phyloP scores from a whole-genome alignment of 30 jellyfish, hydroid and myxozoan genomes.

The Morbakka virulenta region DNA sequence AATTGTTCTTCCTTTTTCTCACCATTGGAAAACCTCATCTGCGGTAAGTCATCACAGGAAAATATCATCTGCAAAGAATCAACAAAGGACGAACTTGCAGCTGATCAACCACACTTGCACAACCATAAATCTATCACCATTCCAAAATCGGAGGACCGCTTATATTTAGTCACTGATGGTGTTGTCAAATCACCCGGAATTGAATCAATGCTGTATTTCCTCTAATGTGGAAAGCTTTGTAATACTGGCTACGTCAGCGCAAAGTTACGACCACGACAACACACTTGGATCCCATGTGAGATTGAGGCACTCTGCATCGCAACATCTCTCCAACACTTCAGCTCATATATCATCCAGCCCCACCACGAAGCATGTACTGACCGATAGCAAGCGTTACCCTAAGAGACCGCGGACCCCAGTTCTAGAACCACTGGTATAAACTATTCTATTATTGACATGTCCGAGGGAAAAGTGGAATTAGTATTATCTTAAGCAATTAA shows the following conservation, averaged over 20 bases:
- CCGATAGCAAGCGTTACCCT: conserved; percentile 73
- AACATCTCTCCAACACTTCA: conserved; percentile 39
- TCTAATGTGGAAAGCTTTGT: conserved; percentile 8
- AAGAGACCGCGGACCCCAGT: no score
- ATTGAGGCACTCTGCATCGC: conserved; percentile 61
- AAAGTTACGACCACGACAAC: conserved; percentile 36
- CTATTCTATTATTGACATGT: no score
- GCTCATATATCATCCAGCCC: conserved; percentile 54
- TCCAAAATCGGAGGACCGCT: conserved; percentile 10
- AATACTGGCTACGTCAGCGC: conserved; percentile 59
- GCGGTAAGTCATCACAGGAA: conserved; percentile 23
- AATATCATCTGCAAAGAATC: conserved; percentile 14
- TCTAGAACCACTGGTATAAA: no score
- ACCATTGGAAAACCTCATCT: conserved; percentile 33
- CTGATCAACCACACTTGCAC: no score
- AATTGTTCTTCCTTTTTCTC: conserved; percentile 11
- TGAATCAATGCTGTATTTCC: conserved; percentile 41
- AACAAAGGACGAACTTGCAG: not conserved
- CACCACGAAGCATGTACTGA: conserved; percentile 31
- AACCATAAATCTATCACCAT: no score
- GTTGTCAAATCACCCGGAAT: conserved; percentile 26
- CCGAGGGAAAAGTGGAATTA: no score
- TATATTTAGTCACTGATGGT: conserved; percentile 56
- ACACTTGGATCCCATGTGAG: conserved; percentile 61
- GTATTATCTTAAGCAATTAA: no score